Conservation (phyloP, 1,140 invertebrate species). For the Ostrea denselamellosa region DNA sequence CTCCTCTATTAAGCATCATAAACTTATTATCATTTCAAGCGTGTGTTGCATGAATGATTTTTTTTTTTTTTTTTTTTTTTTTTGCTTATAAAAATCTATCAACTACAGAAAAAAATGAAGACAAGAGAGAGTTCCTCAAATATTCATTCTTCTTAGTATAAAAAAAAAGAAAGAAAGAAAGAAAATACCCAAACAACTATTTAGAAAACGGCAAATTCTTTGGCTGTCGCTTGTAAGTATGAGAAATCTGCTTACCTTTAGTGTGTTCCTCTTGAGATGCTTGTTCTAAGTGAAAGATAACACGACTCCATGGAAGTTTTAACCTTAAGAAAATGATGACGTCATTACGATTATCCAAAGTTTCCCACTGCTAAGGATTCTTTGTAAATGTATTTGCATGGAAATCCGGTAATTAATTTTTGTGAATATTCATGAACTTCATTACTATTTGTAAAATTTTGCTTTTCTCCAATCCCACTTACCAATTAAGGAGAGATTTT, state of each 20-base stretch:
- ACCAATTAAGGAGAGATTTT: background rate
- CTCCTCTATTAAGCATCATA: no score
- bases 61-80: no score
- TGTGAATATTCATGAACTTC: slow-evolving; percentile 32
- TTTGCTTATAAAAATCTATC: no score
- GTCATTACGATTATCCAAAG: slow-evolving; percentile 25
- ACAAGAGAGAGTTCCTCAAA: no score
- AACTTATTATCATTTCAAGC: no score
- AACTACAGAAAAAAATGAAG: no score
- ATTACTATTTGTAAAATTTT: slow-evolving; percentile 9
- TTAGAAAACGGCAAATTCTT: no score
- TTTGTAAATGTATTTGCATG: background rate
- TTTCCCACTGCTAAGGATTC: background rate
- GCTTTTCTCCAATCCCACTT: slow-evolving; percentile 7
- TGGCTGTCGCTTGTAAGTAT: no score
- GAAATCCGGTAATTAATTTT: background rate
- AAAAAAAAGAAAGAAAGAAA: no score
- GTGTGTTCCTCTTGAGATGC: background rate
- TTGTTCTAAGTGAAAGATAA: background rate
- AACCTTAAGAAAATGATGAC: slow-evolving; percentile 11
- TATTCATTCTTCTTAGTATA: no score
- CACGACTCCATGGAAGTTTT: background rate
- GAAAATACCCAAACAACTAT: no score
- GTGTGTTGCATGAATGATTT: no score
- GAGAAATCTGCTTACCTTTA: background rate